Evolutionary conservation across 2,113 vertebrate genomes (phyloP), one percentile per base, ranked within the genome.

Genomic region (Bubalus kerabau): DNA sequence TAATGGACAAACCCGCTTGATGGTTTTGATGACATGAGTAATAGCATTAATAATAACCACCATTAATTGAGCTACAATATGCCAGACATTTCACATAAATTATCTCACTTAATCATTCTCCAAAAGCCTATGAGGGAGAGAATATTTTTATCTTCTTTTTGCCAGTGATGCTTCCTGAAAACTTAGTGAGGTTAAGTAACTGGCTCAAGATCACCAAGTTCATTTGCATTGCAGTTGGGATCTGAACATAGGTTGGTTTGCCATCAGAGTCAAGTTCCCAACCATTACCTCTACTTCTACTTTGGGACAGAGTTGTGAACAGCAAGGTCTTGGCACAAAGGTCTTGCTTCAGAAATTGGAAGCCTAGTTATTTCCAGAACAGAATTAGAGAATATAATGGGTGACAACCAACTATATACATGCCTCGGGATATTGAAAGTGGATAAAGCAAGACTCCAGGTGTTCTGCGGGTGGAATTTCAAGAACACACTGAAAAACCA

Each of bases 381-480:
- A 93, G 48, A 94, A 81, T 21, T 57, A 67, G 67, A 96, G 28
- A 62, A 76, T 56, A 88, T 52, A 86, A 96, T 84, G 46, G 82
- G 62, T 82, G 78, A 78, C 90, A 86, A 46, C 67, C 85, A 88
- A 56, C 81, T 64, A 13, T 36, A 88, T 82, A 84, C 57, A 83
- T 71, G 62, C 81, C 94, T 95, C 26, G 3, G 56, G 82, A 91
- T 62, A 91, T 60, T 96, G 96, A 78, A 81, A 94, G 14, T 46
- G 11, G 91, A 80, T 83, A 88, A 94, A 84, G 24, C 67, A 57
- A 87, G 80, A 46, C 90, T 94, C 96, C 95, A 98, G 96, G 96
- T 97, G 95, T 91, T 90, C 92, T 64, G 93, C 87, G 43, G 36
- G 64, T 92, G 83, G 36, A 74, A 87, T 96, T 97, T 95, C 93